Conservation (phyloP, 2,113 vertebrate genomes). For the Ceyx melanurus region DNA sequence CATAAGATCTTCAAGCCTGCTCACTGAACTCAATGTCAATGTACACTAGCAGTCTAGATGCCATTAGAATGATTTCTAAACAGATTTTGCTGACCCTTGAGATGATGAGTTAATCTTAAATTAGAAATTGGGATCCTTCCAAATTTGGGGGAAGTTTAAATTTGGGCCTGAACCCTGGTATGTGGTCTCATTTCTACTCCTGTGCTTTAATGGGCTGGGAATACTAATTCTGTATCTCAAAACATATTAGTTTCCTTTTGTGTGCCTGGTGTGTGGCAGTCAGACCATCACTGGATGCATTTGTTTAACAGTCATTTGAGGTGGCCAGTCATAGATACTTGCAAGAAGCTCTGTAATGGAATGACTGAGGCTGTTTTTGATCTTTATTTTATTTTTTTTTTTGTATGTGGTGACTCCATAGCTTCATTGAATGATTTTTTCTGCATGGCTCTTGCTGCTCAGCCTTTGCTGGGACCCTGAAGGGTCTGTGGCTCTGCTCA, state of each 20-base stretch:
- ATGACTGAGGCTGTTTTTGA: neutral
- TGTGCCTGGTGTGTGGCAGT: neutral
- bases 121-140: neutral
- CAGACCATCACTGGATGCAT: neutral
- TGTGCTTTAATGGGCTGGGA: neutral
- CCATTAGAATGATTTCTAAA: neutral
- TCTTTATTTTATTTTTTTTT: neutral
- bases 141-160: neutral
- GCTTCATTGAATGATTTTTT: neutral
- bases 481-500: neutral
- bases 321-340: neutral
- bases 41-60: neutral
- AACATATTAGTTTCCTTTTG: neutral
- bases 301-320: neutral
- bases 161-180: neutral
- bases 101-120: neutral
- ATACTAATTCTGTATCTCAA: neutral
- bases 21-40: neutral
- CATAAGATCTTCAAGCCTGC: neutral
- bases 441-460: neutral
- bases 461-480: neutral
- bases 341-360: neutral
- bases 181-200: neutral
- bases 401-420: neutral
- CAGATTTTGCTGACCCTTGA: neutral